Percentiles rank a stretch among this genome's conserved stretches.
phyloP scores from a whole-genome alignment of 2,888 invertebrate species.

The Dendrolimus houi region DNA sequence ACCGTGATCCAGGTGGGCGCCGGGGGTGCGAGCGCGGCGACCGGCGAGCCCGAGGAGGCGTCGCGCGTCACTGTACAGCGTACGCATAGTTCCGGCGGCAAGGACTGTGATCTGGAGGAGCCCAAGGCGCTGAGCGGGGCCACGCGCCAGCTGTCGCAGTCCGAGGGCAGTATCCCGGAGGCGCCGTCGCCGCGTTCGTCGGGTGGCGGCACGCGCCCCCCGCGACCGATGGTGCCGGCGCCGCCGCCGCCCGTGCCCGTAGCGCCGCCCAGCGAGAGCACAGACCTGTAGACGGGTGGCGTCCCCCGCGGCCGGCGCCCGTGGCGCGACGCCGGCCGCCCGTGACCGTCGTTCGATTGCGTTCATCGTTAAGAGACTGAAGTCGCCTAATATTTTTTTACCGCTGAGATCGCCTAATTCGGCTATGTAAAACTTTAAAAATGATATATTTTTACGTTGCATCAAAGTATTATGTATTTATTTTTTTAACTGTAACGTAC shows the following conservation, averaged over 20 bases:
- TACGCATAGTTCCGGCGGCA: constrained; percentile 64
- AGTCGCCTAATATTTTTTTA: constrained; percentile 22
- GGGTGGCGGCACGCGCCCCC: constrained; percentile 42
- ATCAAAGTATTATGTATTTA: constrained; percentile 53
- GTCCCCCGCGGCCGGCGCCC: not conserved
- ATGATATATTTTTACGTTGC: constrained; percentile 32
- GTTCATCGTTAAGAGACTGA: constrained; percentile 35
- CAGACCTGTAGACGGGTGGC: constrained; percentile 19
- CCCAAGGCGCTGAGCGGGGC: constrained; percentile 48
- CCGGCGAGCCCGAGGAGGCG: constrained; percentile 29
- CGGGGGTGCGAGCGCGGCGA: constrained; percentile 7
- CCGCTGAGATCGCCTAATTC: constrained; percentile 14
- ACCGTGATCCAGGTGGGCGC: constrained; percentile 78
- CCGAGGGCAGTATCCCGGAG: constrained; percentile 78
- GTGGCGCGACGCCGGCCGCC: constrained; percentile 3
- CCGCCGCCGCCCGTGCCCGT: constrained; percentile 41
- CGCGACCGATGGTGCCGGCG: constrained; percentile 44
- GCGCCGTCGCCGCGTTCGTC: constrained; percentile 50
- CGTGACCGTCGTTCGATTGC: constrained; percentile 4
- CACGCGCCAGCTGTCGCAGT: constrained; percentile 70
- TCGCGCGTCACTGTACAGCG: constrained; percentile 56
- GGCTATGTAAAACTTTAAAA: constrained; percentile 18
- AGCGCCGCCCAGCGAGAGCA: constrained; percentile 25
- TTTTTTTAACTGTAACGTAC: constrained; percentile 47
- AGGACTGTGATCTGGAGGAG: constrained; percentile 59